Conservation (phyloP, 2,888 invertebrate species). For the Dynastes grantii region DNA sequence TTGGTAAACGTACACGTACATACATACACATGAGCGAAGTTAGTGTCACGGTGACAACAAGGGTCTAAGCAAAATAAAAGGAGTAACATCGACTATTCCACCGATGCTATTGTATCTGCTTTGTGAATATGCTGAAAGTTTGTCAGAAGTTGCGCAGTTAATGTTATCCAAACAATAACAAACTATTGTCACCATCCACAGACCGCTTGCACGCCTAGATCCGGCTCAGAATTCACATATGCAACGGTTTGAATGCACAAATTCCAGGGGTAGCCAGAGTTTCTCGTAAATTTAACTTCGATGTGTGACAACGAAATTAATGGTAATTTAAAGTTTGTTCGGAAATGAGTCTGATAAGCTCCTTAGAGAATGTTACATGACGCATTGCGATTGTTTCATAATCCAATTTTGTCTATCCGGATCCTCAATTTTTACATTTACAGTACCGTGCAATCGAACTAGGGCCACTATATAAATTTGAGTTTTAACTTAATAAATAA, state of each 20-base stretch:
- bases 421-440: no score
- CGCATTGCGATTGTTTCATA: no score
- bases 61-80: constrained; percentile 15
- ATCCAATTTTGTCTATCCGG: no score
- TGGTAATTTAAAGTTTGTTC: no score
- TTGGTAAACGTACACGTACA: background rate
- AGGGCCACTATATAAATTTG: no score
- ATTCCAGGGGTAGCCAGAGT: background rate
- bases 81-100: constrained; percentile 1
- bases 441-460: no score
- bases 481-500: no score
- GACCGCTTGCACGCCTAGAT: constrained; percentile 11
- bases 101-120: constrained; percentile 8
- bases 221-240: constrained; percentile 2
- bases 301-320: background rate
- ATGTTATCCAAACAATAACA: constrained; percentile 22
- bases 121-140: constrained; percentile 3
- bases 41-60: background rate
- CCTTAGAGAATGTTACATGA: no score
- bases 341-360: no score
- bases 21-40: background rate
- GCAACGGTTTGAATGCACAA: background rate
- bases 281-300: background rate
- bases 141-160: constrained; percentile 28
- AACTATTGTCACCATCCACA: constrained; percentile 34